phyloP scores from a whole-genome alignment of 2,797 vertebrate genomes.

The Lycodopsis pacificus region DNA sequence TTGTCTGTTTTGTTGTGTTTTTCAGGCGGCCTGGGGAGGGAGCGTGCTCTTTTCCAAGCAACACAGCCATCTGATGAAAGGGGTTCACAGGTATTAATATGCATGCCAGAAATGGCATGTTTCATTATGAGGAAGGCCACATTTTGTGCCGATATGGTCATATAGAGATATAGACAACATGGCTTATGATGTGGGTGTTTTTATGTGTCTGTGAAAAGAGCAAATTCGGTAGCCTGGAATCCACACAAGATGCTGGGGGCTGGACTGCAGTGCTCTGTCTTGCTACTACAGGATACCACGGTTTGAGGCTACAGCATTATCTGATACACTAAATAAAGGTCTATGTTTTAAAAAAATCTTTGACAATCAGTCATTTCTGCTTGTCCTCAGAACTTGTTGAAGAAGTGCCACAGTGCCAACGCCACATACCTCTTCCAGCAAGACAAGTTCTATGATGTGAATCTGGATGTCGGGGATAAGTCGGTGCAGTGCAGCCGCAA shows the following conservation, averaged over 20 bases:
- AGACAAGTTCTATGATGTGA: conserved; percentile 91
- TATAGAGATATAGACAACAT: neutral
- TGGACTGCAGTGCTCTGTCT: conserved; percentile 91
- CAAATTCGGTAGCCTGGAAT: conserved; percentile 93
- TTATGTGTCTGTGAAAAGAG: conserved; percentile 75
- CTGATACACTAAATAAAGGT: neutral
- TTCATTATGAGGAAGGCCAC: neutral
- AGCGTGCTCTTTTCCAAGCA: conserved; percentile 89
- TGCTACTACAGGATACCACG: conserved; percentile 88
- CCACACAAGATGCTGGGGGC: conserved; percentile 92
- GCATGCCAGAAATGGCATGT: neutral
- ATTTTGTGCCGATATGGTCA: conserved; percentile 10
- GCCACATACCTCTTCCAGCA: conserved; percentile 93
- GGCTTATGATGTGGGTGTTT: conserved; percentile 5
- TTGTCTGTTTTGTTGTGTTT: conserved; percentile 12
- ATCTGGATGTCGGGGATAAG: conserved; percentile 90
- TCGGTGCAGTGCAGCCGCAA: conserved; percentile 91
- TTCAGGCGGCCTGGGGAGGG: conserved; percentile 92
- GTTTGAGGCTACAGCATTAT: conserved; percentile 70
- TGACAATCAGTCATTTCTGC: neutral
- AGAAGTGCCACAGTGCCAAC: conserved; percentile 85
- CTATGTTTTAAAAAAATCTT: neutral
- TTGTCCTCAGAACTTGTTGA: conserved; percentile 84
- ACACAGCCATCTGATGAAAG: conserved; percentile 88
- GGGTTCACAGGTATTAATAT: conserved; percentile 86